phyloP scores from a whole-genome alignment of 2,113 vertebrate genomes.

The Burhinus oedicnemus region DNA sequence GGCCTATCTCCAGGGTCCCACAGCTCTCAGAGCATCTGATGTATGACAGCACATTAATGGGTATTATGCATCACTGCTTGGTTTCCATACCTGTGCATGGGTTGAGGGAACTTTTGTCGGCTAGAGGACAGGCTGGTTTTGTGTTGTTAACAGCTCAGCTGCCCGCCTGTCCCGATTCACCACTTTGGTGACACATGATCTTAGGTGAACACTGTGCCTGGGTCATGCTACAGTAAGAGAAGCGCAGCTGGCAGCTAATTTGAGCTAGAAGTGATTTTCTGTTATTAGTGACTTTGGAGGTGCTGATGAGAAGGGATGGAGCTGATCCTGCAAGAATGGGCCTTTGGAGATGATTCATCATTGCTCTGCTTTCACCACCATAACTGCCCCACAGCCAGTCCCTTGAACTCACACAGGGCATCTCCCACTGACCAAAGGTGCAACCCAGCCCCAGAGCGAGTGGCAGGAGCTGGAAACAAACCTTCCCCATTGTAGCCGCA shows the following conservation, averaged over 20 bases:
- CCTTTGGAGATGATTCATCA: background rate
- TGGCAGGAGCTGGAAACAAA: background rate
- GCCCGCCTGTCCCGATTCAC: background rate
- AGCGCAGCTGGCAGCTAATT: background rate
- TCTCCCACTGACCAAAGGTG: background rate
- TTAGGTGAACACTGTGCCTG: rapidly evolving
- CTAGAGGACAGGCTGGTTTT: background rate
- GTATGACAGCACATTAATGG: background rate
- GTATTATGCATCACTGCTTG: background rate
- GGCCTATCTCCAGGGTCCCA: rapidly evolving
- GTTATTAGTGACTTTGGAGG: background rate
- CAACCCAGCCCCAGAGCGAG: background rate
- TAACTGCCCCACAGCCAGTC: background rate
- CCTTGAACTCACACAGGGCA: rapidly evolving
- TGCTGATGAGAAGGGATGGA: background rate
- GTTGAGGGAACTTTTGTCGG: background rate
- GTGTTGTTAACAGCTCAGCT: background rate
- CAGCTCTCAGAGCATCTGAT: background rate
- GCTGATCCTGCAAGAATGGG: no score
- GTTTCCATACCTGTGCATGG: background rate
- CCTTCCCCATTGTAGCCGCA: background rate
- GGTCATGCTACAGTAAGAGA: background rate
- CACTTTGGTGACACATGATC: background rate
- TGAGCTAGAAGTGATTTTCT: background rate
- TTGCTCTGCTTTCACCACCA: background rate